Evolutionary conservation across 92 coral and sea anemone genomes (phyloP), one percentile per base, ranked within the genome.

Genomic region (Actinostola sp.): DNA sequence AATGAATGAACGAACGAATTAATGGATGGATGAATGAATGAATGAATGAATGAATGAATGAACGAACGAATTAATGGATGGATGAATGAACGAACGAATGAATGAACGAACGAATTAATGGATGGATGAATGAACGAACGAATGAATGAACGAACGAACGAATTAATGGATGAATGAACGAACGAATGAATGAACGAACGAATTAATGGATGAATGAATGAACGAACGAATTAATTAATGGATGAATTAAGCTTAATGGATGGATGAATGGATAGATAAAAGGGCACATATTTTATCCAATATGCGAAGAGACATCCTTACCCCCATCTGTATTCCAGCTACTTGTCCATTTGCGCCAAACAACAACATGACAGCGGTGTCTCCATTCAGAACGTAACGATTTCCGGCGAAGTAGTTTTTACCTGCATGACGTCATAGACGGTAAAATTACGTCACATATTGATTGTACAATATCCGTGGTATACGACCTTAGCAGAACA

Each of bases 241-340:
- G n/a, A n/a, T n/a, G n/a, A n/a, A 26, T 15, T 1, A 13, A 59
- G 54, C 54, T 48, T 0, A 13, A n/a, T 10, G 33, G 20, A 11
- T 13, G 13, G 17, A 8, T 17, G 49, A 31, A 14, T 24, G 25
- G n/a, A n/a, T n/a, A n/a, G n/a, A n/a, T n/a, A 38, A 31, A 23
- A n/a, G 45, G 59, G 17, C 26, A 24, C 25, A 13, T 19, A 1
- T 28, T 15, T 55, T 33, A 28, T 28, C 10, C 23, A 6, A 3
- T n/a, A n/a, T 34, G 19, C 13, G 19, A 3, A 23, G 16, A 14
- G 54, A 13, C 19, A 17, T 3, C 55, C 97, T 44, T 63, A 94
- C 98, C 76, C 98, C 98, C 67, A 74, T 81, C 57, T 94, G 97
- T 58, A 91, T 92, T 54, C 98, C 98, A n/a, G 97, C 98, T 20